Base-by-base conservation (phyloP, 2,797 vertebrate genomes). In the Leptatherina wallacei region DNA sequence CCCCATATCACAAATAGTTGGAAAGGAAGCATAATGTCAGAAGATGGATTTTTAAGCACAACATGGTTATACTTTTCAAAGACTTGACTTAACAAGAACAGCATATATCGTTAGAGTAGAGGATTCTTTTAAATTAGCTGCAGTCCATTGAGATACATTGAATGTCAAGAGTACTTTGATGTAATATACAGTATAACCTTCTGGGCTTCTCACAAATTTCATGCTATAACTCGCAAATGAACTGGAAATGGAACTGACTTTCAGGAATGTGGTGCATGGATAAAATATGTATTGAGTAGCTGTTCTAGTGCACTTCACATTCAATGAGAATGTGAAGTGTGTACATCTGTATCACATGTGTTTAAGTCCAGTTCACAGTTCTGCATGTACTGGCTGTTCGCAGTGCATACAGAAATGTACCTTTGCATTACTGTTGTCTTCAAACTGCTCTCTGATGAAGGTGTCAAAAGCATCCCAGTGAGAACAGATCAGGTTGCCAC, bases 371-470 rank as follows among this genome's bases (percentile, higher is more conserved):
- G 3, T 29, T 54, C 4, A 16, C 27, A 13, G 54, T 10, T 69
- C 24, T 73, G 24, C 68, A 12, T 35, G 11, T 59, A 40, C 65
- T 4, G 49, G 14, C 62, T 33, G 1, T 27, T 27, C 2, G 36
- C 38, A 42, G n/a, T 60, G 49, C 6, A 20, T 13, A 36, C 24
- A 12, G 0, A 54, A 11, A 44, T 32, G 22, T 93, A 96, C 95
- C 95, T 95, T 95, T 36, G 91, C 91, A 68, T 94, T 85, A 11
- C 27, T 74, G 78, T 94, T 95, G 69, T 94, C 95, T 52, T 95
- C 91, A 88, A 97, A 95, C 61, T 96, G 95, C 62, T 93, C 84
- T 82, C 89, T 92, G 72, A 96, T 66, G 85, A 96, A 96, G 35
- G 84, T 85, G 80, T 96, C 94, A 78, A 97, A 97, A 69, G 82